Evolutionary conservation across 1,140 invertebrate species (phyloP).

Genomic region (Hycleus cichorii): DNA sequence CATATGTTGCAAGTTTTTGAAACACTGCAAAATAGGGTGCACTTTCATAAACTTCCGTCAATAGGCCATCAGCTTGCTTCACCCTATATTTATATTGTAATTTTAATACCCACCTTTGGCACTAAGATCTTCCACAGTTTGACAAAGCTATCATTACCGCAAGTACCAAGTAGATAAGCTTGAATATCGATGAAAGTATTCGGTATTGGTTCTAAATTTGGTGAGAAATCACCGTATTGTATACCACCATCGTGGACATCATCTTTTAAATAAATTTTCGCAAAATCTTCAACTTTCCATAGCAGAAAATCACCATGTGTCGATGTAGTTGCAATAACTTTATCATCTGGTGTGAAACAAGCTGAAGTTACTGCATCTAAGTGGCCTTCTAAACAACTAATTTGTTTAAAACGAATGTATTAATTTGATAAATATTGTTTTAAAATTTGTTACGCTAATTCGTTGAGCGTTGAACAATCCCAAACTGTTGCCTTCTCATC

Average conservation of each 20-base stretch:
- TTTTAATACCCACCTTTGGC: conserved; percentile 23
- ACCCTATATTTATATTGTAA: background rate
- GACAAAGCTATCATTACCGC: conserved; percentile 64
- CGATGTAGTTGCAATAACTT: conserved; percentile 56
- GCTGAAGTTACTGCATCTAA: conserved; percentile 52
- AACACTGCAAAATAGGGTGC: no score
- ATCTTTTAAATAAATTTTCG: conserved; percentile 37
- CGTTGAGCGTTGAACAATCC: conserved; percentile 49
- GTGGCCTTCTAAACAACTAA: conserved; percentile 47
- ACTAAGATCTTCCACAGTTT: conserved; percentile 61
- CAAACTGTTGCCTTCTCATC: conserved; percentile 65
- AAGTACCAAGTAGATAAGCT: conserved; percentile 55
- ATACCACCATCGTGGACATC: conserved; percentile 67
- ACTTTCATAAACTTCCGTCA: background rate
- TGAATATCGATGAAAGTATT: conserved; percentile 31
- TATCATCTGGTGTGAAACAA: conserved; percentile 59
- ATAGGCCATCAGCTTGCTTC: conserved; percentile 14
- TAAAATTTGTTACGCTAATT: conserved; percentile 39
- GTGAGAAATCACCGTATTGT: conserved; percentile 56
- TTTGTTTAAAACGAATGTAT: background rate
- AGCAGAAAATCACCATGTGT: conserved; percentile 56
- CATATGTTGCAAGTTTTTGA: no score
- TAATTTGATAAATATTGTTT: background rate
- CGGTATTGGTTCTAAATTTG: conserved; percentile 41
- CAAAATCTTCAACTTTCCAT: conserved; percentile 45